These are phyloP conservation scores for Pollenia labialis DNA, from an alignment of 2,888 invertebrate genomes.

Conservation along the genomic window DNA sequence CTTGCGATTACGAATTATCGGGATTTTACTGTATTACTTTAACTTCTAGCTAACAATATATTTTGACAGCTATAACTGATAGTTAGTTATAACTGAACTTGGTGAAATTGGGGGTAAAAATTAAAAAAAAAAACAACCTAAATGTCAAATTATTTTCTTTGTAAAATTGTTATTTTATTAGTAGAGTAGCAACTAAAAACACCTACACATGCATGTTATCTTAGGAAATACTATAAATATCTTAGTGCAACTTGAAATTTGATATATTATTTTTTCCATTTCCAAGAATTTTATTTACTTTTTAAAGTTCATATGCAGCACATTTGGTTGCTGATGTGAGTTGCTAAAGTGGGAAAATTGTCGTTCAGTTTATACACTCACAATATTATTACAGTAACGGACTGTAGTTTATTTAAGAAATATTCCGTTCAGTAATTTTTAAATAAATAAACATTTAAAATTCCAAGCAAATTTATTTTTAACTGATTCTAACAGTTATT, in stretches of 20 bases:
- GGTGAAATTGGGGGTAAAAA: no score
- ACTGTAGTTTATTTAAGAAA: no score
- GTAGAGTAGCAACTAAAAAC: background rate
- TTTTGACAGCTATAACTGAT: background rate
- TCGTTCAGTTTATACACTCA: background rate
- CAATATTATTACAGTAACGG: no score
- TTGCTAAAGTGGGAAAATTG: background rate
- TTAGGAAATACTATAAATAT: background rate
- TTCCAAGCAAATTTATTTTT: no score
- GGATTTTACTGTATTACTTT: no score
- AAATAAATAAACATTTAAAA: no score
- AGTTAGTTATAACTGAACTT: no score
- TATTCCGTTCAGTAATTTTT: no score
- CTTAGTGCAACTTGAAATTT: background rate
- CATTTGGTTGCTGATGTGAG: background rate
- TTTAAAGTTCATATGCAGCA: background rate
- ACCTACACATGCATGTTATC: background rate
- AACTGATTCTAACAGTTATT: no score
- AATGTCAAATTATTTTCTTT: conserved; percentile 38
- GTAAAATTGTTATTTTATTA: background rate
- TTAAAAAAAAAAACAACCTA: conserved; percentile 2
- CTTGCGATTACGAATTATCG: no score
- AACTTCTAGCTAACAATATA: no score
- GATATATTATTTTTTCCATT: background rate
- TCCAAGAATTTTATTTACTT: background rate